Base-by-base conservation (phyloP, 2,888 invertebrate genomes). In the Hyppa rectilinea region DNA sequence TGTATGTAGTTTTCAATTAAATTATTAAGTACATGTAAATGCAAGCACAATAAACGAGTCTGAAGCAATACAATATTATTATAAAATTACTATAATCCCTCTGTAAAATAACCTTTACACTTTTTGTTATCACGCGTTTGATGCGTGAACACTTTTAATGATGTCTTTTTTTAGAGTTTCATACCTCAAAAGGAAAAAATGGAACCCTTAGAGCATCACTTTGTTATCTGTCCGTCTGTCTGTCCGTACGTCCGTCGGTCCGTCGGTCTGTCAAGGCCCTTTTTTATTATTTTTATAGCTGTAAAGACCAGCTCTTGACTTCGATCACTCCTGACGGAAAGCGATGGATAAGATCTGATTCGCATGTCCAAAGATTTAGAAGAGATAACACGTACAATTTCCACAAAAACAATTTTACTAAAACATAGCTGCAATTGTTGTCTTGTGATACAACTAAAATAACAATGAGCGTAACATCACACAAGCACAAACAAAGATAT, bases 401-500 rank as follows among this genome's bases (percentile, higher is more conserved):
- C 20, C 7, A 36, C 12, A 7, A 45, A 71, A 23, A 31, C 7
- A 14, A 4, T 34, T 14, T 38, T 23, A n/a, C 50, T 36, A 43
- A 43, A 38, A 38, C 9, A 26, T 31, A 5, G 10, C 43, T 36
- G 4, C 38, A 68, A 31, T 31, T 36, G 5, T 10, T 47, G 1
- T 29, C 2, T 17, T 43, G 23, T 38, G 7, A 34, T 47, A n/a
- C 31, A 38, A n/a, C 14, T 38, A 50, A 31, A 59, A 36, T 26
- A 50, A 45, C 7, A 40, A 23, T 31, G n/a, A 66, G 10, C 29
- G 9, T 23, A 74, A 58, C 75, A 66, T 47, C 29, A 80, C 81
- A 61, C 26, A 75, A 45, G 64, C 80, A 45, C 23, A 43, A 74
- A 47, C 43, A 45, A 34, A 34, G 31, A 34, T 47, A 31, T 34